Evolutionary conservation across 37 sponge, comb jelly and placozoan genomes (phyloP), one percentile per base, ranked within the genome.

Genomic region (Lycopodina hypogea): DNA sequence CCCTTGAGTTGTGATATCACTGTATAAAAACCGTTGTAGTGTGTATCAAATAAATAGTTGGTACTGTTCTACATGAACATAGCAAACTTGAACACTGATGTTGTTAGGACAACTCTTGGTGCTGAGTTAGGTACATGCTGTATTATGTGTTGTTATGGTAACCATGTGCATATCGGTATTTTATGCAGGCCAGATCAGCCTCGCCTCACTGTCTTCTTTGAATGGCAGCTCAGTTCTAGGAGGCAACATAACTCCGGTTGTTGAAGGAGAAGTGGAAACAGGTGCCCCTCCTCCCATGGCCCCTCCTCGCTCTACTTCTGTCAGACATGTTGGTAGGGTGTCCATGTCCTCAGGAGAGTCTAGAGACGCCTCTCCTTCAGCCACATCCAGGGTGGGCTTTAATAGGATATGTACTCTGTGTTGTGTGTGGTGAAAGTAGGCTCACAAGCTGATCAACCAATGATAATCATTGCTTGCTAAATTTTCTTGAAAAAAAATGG

Each of bases 231-330:
- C 6, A 23, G n/a, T 1, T 42, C 7, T 7, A 23, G 48, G 48
- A 23, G 56, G 74, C 1, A 19, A 14, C 15, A 71, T 23, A 24
- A 28, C 19, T 73, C 52, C 11, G 18, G 14, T 15, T 35, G 41
- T 18, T 21, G 48, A 24, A 23, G 56, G 74, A 2, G 18, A 14
- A 39, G 34, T 2, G 14, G 28, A 1, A 45, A 36, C 3, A 1
- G 74, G 56, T 17, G 76, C 2, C 26, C 18, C 63, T 11, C 78
- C 78, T 29, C 78, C 78, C 26, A 51, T 34, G 1, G 67, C 67
- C 51, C 78, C 78, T 40, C 78, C 78, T 50, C 78, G 78, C 45
- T 78, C 78, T 29, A 51, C 66, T 14, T 78, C 78, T 15, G 78
- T 78, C 15, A 42, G 78, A 66, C 29, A 65, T 3, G 41, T 28